Base-by-base conservation (phyloP, 2,797 vertebrate species). In the Phrynocephalus guinanensis region DNA sequence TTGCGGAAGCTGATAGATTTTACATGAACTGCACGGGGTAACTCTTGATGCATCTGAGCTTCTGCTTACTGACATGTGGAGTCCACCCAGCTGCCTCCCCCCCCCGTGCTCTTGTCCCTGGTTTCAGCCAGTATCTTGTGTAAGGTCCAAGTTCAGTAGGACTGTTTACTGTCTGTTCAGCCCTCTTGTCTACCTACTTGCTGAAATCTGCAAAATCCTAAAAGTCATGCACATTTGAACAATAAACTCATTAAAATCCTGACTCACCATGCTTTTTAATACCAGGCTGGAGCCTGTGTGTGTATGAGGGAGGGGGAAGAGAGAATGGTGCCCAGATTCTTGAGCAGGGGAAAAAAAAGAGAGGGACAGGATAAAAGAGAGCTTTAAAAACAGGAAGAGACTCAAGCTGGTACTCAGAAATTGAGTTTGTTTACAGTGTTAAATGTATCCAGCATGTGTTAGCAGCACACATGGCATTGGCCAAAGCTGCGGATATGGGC, bases 151-250 rank as follows among this genome's bases (percentile, higher is more conserved):
- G 68, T 82, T 50, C 79, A 71, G 50, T 6, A 82, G 71, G 63
- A 71, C 60, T 89, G 63, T 89, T 89, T 85, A 77, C 79, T 83
- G 44, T 50, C 60, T 26, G 52, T 73, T 85, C 83, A 50, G 70
- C 24, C 82, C 28, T 78, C 83, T 79, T 73, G 3, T 63, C 79
- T 38, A 11, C 83, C 86, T 66, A 78, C 79, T 72, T 79, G 26
- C 30, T 90, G 79, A 90, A 67, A 82, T 85, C 82, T 81, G 75
- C 52, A 87, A 50, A 78, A 63, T 38, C 66, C 77, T 73, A 82
- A 82, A 78, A 87, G 79, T 90, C 83, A 90, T 52, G 67, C 78
- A 82, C 83, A 22, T 13, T 82, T 38, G 24, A 60, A 66, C 67
- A 72, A 56, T 38, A 81, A 33, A 28, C 11, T 44, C 8, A 76